Evolutionary conservation across 1,140 invertebrate species (phyloP).

Genomic region (Drosophila varians): DNA sequence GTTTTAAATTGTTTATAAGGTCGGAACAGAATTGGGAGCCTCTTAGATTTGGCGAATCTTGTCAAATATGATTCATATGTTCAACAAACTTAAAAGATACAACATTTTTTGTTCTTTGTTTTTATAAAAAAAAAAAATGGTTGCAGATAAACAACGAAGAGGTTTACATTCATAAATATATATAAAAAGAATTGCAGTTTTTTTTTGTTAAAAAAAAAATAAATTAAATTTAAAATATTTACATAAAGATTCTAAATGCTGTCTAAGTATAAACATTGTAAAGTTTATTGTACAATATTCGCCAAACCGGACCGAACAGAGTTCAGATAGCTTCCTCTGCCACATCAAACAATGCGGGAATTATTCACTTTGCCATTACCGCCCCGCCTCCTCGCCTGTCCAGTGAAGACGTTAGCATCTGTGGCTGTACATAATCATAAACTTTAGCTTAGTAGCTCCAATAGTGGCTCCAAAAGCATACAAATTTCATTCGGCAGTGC

Average conservation of each 20-base stretch:
- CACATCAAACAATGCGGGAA: neutral
- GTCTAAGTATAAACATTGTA: neutral
- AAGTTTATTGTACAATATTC: neutral
- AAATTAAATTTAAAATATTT: neutral
- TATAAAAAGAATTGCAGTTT: neutral
- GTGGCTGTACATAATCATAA: conserved; percentile 35
- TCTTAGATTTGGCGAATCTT: neutral
- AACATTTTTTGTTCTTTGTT: too few species aligned
- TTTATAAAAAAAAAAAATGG: too few species aligned
- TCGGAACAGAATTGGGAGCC: neutral
- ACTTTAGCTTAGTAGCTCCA: conserved; percentile 26
- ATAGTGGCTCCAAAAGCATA: conserved; percentile 14
- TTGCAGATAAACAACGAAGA: too few species aligned
- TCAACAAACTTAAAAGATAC: too few species aligned
- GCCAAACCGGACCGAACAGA: neutral
- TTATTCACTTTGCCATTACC: conserved; percentile 1
- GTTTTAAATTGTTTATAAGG: neutral
- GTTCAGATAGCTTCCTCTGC: neutral
- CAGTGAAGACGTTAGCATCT: conserved; percentile 7
- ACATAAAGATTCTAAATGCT: neutral
- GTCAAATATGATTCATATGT: too few species aligned
- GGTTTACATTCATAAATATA: too few species aligned
- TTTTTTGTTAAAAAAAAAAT: neutral
- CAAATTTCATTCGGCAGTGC: conserved; percentile 7
- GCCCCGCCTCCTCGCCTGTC: conserved; percentile 5